Evolutionary conservation across 2,113 vertebrate species (phyloP).

Genomic region (Kryptolebias marmoratus): DNA sequence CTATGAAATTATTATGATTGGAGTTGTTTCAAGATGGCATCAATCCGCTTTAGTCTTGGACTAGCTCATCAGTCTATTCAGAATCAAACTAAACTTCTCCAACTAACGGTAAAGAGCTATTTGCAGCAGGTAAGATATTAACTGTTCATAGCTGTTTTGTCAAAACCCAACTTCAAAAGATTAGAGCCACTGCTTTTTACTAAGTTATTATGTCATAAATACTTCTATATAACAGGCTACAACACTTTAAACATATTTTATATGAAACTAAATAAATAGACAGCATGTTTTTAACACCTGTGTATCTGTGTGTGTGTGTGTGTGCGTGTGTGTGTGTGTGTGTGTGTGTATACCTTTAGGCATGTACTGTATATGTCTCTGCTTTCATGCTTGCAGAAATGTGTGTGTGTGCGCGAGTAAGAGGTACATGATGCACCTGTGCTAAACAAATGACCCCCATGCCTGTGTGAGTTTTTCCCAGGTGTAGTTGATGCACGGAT

Average conservation of each 20-base stretch:
- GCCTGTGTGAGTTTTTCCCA: slow-evolving; percentile 72
- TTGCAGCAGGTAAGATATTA: no score
- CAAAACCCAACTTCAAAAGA: no score
- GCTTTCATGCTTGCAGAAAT: slow-evolving; percentile 30
- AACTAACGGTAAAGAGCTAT: no score
- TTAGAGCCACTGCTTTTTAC: not conserved
- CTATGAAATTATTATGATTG: no score
- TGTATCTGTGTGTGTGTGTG: slow-evolving; percentile 14
- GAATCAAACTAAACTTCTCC: no score
- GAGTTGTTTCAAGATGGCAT: no score
- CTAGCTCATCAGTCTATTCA: no score
- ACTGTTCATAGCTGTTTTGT: no score
- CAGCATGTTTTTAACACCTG: slow-evolving; percentile 50
- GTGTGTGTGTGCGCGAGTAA: slow-evolving; percentile 18
- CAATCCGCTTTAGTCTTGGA: no score
- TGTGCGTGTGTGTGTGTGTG: slow-evolving; percentile 1
- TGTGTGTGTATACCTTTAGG: slow-evolving; percentile 21
- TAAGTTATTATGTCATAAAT: not conserved
- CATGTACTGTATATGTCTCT: slow-evolving; percentile 11
- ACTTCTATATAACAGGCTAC: slow-evolving; percentile 10
- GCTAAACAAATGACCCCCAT: slow-evolving; percentile 73
- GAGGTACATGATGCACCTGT: slow-evolving; percentile 65
- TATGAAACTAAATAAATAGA: slow-evolving; percentile 1
- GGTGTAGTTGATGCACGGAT: slow-evolving; percentile 77
- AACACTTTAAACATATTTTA: not conserved